These are phyloP conservation scores for Botia kubotai DNA, from an alignment of 2,797 vertebrate species.

Conservation along the genomic window DNA sequence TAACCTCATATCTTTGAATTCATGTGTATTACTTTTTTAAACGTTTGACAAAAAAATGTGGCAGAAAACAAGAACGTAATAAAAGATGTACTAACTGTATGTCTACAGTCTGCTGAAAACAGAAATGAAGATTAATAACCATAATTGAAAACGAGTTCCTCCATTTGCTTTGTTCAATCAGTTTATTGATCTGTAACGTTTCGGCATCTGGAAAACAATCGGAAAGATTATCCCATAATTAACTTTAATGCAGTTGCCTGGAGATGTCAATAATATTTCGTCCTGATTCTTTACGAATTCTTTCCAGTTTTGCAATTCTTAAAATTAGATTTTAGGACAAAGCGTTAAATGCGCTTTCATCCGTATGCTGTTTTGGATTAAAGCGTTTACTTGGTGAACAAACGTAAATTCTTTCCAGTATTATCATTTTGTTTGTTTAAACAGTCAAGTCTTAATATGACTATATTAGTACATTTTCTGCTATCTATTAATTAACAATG, in stretches of 20 bases:
- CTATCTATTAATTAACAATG: neutral
- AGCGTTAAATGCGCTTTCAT: too few species aligned
- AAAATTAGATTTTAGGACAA: too few species aligned
- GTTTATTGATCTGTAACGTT: neutral
- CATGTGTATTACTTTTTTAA: too few species aligned
- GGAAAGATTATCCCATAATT: neutral
- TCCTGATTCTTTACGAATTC: neutral
- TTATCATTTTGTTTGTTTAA: too few species aligned
- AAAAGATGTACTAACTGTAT: too few species aligned
- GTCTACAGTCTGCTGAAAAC: neutral
- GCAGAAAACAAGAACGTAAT: too few species aligned
- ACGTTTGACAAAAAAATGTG: too few species aligned
- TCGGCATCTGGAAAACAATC: neutral
- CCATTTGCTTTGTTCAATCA: neutral
- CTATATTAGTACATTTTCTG: neutral
- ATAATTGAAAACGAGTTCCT: neutral
- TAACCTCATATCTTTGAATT: too few species aligned
- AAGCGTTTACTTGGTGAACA: too few species aligned
- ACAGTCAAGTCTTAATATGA: too few species aligned
- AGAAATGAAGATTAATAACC: neutral
- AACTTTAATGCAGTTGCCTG: neutral
- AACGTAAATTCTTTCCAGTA: neutral
- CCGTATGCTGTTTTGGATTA: too few species aligned
- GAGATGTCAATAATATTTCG: neutral
- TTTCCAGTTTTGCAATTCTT: neutral